These are phyloP conservation scores for Cetonia aurata DNA, from an alignment of 2,888 invertebrate genomes.

Conservation along the genomic window DNA sequence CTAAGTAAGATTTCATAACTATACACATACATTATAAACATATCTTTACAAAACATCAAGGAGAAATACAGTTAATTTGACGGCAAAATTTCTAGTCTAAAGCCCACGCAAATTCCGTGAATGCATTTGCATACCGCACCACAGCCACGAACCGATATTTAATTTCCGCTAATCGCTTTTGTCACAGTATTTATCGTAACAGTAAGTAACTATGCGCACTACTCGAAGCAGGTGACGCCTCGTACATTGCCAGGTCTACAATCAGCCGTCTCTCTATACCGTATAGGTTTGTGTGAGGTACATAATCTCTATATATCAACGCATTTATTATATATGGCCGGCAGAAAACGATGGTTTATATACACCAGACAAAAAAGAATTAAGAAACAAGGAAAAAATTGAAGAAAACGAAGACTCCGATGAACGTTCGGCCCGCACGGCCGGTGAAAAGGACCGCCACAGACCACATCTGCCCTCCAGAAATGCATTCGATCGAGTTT, in stretches of 20 bases:
- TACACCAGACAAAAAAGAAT: conserved; percentile 48
- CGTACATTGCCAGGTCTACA: conserved; percentile 48
- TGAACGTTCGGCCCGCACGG: conserved; percentile 53
- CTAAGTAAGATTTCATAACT: too few species aligned
- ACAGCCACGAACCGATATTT: too few species aligned
- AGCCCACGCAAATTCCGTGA: too few species aligned
- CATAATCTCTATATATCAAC: conserved; percentile 1
- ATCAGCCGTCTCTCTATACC: conserved; percentile 59
- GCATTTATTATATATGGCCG: conserved; percentile 54
- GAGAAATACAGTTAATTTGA: neutral
- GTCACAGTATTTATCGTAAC: too few species aligned
- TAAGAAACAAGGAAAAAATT: conserved; percentile 16
- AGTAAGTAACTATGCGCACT: conserved; percentile 47
- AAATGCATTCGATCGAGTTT: conserved; percentile 37
- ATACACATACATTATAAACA: too few species aligned
- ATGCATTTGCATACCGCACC: too few species aligned
- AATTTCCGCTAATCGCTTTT: too few species aligned
- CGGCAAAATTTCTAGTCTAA: too few species aligned
- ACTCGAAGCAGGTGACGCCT: conserved; percentile 51
- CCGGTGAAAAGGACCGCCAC: conserved; percentile 48
- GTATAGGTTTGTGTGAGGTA: neutral
- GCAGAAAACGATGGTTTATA: conserved; percentile 55
- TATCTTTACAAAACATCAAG: too few species aligned
- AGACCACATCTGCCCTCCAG: conserved; percentile 53
- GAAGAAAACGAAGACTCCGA: conserved; percentile 13